Conservation (phyloP, 1,140 invertebrate genomes). For the Drosophila triauraria region DNA sequence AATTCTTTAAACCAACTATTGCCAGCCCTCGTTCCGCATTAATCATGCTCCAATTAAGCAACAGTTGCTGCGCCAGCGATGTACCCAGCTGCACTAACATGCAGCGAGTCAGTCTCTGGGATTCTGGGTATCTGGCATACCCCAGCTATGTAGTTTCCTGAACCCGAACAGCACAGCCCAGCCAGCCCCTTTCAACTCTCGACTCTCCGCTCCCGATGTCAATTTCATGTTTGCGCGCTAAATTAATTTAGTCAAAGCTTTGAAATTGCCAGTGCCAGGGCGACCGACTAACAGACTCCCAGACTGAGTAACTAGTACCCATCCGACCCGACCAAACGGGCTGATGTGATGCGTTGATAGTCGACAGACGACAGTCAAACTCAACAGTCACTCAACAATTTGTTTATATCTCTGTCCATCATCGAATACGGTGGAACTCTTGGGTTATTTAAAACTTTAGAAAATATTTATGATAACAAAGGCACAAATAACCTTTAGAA, state of each 20-base stretch:
- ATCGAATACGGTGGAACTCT: constrained; percentile 15
- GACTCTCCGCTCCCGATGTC: constrained; percentile 26
- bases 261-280: constrained; percentile 38
- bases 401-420: constrained; percentile 39
- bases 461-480: not conserved
- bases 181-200: not conserved
- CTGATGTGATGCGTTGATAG: constrained; percentile 49
- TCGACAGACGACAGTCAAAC: constrained; percentile 42
- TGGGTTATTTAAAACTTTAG: not conserved
- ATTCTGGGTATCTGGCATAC: constrained; percentile 30
- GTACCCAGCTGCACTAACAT: constrained; percentile 32
- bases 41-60: constrained; percentile 61
- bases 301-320: constrained; percentile 36
- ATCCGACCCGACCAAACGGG: constrained; percentile 5
- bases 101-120: constrained; percentile 7
- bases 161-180: not conserved
- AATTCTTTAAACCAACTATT: constrained; percentile 55
- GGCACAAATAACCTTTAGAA: not conserved
- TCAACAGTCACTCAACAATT: constrained; percentile 46
- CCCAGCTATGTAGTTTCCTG: constrained; percentile 10
- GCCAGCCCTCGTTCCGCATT: constrained; percentile 43
- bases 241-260: constrained; percentile 80
- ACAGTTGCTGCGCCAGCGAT: constrained; percentile 29
- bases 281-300: constrained; percentile 35
- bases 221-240: constrained; percentile 78